Evolutionary conservation across 2,113 vertebrate genomes (phyloP), one percentile per base, ranked within the genome.

Genomic region (Cyphomyrus discorhynchus): DNA sequence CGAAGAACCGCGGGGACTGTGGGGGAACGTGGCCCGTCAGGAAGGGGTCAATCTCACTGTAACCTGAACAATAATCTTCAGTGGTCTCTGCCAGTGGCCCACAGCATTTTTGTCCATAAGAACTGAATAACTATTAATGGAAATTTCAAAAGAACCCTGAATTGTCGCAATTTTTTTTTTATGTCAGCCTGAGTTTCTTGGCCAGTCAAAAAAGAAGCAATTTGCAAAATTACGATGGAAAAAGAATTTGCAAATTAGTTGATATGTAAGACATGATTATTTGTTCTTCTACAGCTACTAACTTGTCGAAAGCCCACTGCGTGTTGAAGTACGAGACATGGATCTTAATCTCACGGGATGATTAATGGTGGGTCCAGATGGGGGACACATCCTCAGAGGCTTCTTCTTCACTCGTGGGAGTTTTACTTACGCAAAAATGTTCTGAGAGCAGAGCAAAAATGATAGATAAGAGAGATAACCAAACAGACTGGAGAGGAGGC

Each of bases 1-100:
- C 15, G 39, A n/a, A 94, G 93, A 19, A 93, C 31, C 88, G 49
- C 95, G 96, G 88, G 88, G 5, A 27, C 1, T 0, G 24, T 86
- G 88, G 45, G 27, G 89, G 50, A 5, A 83, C 58, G 35, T 2
- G 70, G 10, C 2, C 21, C 0, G 10, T 27, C 17, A 56, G 42
- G 52, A 13, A 8, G 52, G 3, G 53, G 58, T 56, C 62, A 90
- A 42, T 31, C 24, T n/a, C 46, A 35, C 56, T 3, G 27, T 7
- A 3, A 80, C 39, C 49, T 19, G 62, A 2, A 56, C 52, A 77
- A 39, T 39, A 77, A 77, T 35, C 70, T 39, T 39, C 70, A 77
- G 11, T 17, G n/a, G 58, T n/a, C n/a, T 46, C n/a, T 3, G 39
- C 11, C 83, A 85, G 3, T 21, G 21, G 45, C 10, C 19, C 46